Evolutionary conservation across 1,140 invertebrate species (phyloP).

Genomic region (Luehdorfia chinensis): DNA sequence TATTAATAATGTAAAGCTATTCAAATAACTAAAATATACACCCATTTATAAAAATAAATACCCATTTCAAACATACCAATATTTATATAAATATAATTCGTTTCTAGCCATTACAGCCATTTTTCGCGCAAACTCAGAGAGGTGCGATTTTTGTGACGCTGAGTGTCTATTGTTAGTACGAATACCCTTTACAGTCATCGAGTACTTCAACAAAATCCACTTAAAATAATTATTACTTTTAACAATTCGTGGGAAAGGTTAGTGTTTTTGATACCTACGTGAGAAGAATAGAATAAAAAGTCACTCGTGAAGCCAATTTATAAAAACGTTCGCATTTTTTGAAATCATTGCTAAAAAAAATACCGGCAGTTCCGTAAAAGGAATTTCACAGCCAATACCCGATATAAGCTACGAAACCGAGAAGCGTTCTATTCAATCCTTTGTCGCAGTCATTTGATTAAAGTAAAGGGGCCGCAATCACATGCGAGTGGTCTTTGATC

Average conservation of each 20-base stretch:
- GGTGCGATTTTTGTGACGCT: too few species aligned
- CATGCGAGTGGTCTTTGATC: constrained; percentile 48
- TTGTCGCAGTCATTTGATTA: constrained; percentile 74
- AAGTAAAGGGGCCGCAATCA: constrained; percentile 68
- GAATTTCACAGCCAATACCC: constrained; percentile 61
- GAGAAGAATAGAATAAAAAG: background rate
- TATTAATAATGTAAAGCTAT: too few species aligned
- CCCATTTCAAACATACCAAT: too few species aligned
- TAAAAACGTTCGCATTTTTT: too few species aligned
- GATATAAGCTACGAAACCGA: constrained; percentile 63
- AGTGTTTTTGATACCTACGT: too few species aligned
- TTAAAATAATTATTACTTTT: constrained; percentile 15
- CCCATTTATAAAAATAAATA: too few species aligned
- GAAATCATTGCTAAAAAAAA: constrained; percentile 50
- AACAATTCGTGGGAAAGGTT: constrained; percentile 11
- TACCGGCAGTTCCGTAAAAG: constrained; percentile 48
- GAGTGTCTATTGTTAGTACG: too few species aligned
- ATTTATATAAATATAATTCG: too few species aligned
- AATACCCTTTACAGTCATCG: too few species aligned
- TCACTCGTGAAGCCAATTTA: background rate
- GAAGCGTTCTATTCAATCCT: constrained; percentile 68
- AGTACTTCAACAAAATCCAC: constrained; percentile 14
- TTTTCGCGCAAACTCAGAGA: too few species aligned
- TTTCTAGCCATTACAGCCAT: too few species aligned
- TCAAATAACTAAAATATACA: too few species aligned